Evolutionary conservation across 2,888 invertebrate genomes (phyloP).

Genomic region (Linyphia triangularis): DNA sequence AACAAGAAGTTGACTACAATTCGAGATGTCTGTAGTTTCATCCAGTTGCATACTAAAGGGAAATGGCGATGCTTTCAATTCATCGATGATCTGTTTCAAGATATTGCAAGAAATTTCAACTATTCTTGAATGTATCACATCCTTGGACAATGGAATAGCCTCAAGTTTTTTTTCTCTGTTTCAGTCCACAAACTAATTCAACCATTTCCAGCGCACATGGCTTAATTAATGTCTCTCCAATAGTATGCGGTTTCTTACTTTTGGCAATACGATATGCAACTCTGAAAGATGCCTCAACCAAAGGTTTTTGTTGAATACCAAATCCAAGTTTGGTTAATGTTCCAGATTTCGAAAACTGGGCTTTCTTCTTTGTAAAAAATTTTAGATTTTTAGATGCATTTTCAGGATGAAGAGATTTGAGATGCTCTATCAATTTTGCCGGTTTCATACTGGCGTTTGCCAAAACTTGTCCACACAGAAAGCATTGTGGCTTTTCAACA

Average conservation of each 20-base stretch:
- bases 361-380: too few species aligned
- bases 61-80: conserved; percentile 63
- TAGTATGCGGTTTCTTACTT: conserved; percentile 68
- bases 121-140: conserved; percentile 68
- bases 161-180: conserved; percentile 60
- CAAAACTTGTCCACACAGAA: conserved; percentile 64
- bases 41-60: conserved; percentile 76
- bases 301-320: too few species aligned
- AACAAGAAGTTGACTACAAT: too few species aligned
- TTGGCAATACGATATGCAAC: conserved; percentile 66
- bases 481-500: conserved; percentile 64
- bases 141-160: conserved; percentile 63
- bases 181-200: conserved; percentile 41
- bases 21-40: too few species aligned
- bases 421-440: conserved; percentile 65
- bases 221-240: conserved; percentile 70
- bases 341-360: too few species aligned
- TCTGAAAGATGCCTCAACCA: too few species aligned
- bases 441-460: conserved; percentile 68
- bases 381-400: too few species aligned
- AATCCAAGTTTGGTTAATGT: too few species aligned
- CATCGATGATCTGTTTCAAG: conserved; percentile 64
- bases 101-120: conserved; percentile 65
- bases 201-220: conserved; percentile 61
- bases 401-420: conserved; percentile 59